These are phyloP conservation scores for Smutsia gigantea DNA, from an alignment of 2,797 vertebrate species.

Conservation along the genomic window DNA sequence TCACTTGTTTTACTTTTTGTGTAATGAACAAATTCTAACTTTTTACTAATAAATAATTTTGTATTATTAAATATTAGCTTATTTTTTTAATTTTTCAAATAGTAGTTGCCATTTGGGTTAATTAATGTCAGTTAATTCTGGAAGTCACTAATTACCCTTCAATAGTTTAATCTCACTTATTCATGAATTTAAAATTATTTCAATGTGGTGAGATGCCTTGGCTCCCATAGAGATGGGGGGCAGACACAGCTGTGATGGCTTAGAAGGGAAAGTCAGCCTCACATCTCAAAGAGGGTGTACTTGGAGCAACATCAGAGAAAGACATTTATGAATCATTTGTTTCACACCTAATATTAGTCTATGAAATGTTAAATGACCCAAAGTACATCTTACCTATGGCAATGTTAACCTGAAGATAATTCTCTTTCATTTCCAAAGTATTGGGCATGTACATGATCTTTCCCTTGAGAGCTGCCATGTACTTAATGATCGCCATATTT, in stretches of 20 bases:
- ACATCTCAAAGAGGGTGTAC: background rate
- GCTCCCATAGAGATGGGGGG: background rate
- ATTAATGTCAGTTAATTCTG: background rate
- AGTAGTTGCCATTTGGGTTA: background rate
- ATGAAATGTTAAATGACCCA: background rate
- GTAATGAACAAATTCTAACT: slow-evolving; percentile 52
- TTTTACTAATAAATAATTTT: slow-evolving; percentile 80
- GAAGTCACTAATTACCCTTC: background rate
- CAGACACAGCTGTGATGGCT: background rate
- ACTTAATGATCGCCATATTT: background rate
- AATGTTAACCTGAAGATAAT: background rate
- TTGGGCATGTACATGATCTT: background rate
- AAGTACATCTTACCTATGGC: background rate
- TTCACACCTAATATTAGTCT: background rate
- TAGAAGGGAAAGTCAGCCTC: background rate
- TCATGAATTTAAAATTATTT: background rate
- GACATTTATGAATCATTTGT: background rate
- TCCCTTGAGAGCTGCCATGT: background rate
- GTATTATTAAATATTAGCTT: slow-evolving; percentile 34
- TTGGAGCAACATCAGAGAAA: slow-evolving; percentile 31
- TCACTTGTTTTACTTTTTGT: slow-evolving; percentile 37
- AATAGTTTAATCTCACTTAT: background rate
- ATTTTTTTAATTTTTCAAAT: background rate
- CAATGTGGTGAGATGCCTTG: background rate
- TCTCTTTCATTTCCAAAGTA: background rate